Evolutionary conservation across 2,888 invertebrate genomes (phyloP), one percentile per base, ranked within the genome.

Genomic region (Euspilapteryx auroguttella): DNA sequence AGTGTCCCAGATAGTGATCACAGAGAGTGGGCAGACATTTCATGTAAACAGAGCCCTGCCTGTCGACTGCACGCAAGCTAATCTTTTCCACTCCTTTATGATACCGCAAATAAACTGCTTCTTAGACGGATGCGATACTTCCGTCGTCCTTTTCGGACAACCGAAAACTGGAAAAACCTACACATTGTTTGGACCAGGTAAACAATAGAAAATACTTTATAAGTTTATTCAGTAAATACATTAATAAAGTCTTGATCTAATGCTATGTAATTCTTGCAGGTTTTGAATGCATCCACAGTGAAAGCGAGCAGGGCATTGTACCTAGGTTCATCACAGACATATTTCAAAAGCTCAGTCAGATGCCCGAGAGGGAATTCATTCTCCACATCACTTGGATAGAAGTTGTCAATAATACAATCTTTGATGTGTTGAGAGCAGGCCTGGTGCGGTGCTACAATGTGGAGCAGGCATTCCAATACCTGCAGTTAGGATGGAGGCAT

Each of bases 71-170:
- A 77, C 80, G 3, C 85, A 86, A 47, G 78, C 75, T 30, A 75
- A 82, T 40, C 57, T 87, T 2, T 87, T 82, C 40, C 77, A 79
- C 38, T 81, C 82, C 17, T 79, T 82, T 26, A 80, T 85, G 42
- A 78, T 81, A 44, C 85, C 85, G 2, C 69, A 86, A 45, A 79
- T 86, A 12, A 81, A 80, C 41, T 79, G 81, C 39, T 80, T 86
- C 38, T 52, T 86, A 27, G 86, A 86, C 57, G 87, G 87, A 12
- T 86, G 85, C 47, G 86, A 87, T 61, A 83, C 86, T n/a, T 86
- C 86, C 2, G 79, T 86, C 22, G 83, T 86, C 7, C 79, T 83
- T 14, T 80, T 84, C 44, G 86, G 86, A 0, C 85, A 87, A 49
- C 61, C 66, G 7, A 77, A 71, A 20, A 81, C 83, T 28, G 88